Evolutionary conservation across 2,797 vertebrate genomes (phyloP).

Genomic region (Alca torda): DNA sequence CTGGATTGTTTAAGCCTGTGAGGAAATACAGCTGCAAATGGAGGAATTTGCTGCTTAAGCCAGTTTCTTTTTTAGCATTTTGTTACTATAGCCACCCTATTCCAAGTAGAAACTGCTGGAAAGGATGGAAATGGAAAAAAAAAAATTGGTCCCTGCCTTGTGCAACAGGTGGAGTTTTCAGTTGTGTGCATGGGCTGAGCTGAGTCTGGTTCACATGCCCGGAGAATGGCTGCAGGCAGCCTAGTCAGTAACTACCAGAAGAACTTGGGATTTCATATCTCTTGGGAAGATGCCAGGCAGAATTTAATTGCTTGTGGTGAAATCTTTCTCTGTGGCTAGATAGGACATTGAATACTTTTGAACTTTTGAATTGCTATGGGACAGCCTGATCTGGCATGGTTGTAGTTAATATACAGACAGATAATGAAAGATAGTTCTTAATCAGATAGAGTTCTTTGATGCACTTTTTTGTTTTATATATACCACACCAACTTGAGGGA

Average conservation of each 20-base stretch:
- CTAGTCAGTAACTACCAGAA: neutral
- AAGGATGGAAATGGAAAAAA: neutral
- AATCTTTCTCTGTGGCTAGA: conserved; percentile 2
- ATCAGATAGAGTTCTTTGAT: conserved; percentile 11
- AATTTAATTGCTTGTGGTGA: conserved; percentile 31
- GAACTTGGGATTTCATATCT: neutral
- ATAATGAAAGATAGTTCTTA: neutral
- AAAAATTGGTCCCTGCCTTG: neutral
- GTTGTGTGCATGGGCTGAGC: neutral
- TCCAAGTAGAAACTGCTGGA: neutral
- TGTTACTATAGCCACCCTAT: neutral
- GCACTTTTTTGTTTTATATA: neutral
- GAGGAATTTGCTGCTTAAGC: conserved; percentile 1
- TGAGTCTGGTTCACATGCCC: neutral
- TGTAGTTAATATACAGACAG: neutral
- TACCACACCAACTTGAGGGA: neutral
- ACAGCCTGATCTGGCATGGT: neutral
- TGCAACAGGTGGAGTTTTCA: neutral
- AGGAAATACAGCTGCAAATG: neutral
- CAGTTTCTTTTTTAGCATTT: neutral
- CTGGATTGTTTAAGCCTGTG: neutral
- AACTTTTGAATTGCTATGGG: neutral
- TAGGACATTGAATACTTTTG: conserved; percentile 19
- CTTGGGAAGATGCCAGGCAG: neutral
- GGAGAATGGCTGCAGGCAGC: neutral